Evolutionary conservation across 2,888 invertebrate genomes (phyloP).

Genomic region (Agonum fuliginosum): DNA sequence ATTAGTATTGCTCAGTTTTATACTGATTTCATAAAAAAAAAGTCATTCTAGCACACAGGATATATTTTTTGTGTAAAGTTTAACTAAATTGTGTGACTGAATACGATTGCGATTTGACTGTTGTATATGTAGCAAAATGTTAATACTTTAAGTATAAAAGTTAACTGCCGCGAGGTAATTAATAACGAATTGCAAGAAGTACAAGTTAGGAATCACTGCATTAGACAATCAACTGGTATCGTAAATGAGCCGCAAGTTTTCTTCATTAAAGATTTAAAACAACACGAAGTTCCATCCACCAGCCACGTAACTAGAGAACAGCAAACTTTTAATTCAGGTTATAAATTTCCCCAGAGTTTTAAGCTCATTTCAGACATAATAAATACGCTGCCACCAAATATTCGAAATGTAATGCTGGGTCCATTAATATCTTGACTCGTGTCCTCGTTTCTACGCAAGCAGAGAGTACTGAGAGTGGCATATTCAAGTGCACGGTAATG

Average conservation of each 20-base stretch:
- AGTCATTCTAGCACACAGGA: no score
- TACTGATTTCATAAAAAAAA: no score
- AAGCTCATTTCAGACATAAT: constrained; percentile 45
- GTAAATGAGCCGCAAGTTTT: constrained; percentile 38
- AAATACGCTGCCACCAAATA: constrained; percentile 39
- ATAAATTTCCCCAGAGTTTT: constrained; percentile 50
- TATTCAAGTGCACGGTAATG: constrained; percentile 20
- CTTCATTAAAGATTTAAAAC: constrained; percentile 40
- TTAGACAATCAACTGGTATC: constrained; percentile 21
- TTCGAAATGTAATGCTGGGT: constrained; percentile 9
- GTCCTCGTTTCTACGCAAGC: not conserved
- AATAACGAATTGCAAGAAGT: not conserved
- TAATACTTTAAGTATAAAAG: no score
- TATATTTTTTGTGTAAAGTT: no score
- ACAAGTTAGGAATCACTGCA: constrained; percentile 12
- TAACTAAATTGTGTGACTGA: no score
- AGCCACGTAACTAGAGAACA: constrained; percentile 23
- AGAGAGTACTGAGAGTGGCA: not conserved
- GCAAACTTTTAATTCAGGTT: constrained; percentile 49
- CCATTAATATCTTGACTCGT: constrained; percentile 26
- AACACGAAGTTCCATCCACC: constrained; percentile 9
- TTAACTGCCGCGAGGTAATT: no score
- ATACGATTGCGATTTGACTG: no score
- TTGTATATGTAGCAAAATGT: no score
- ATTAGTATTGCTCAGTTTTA: no score